These are phyloP conservation scores for Coptotermes formosanus DNA, from an alignment of 1,140 invertebrate genomes.

Conservation along the genomic window DNA sequence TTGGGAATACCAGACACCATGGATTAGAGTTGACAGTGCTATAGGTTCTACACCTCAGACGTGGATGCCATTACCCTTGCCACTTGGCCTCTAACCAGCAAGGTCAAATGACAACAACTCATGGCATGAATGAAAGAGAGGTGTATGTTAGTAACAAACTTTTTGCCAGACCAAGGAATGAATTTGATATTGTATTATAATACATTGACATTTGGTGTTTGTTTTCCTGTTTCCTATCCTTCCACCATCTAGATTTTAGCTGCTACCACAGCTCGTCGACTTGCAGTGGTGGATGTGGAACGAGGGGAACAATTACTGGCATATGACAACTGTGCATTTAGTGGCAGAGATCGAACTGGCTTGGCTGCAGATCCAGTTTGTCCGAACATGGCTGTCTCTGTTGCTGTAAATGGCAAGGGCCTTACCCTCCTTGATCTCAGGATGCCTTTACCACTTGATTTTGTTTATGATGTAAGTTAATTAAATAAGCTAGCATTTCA, in stretches of 20 bases:
- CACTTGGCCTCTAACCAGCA: too few species aligned
- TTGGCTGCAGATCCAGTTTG: conserved; percentile 51
- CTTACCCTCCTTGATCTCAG: conserved; percentile 53
- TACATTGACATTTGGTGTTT: too few species aligned
- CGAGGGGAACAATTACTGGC: conserved; percentile 51
- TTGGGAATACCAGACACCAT: too few species aligned
- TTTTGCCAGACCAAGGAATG: too few species aligned
- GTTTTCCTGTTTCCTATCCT: not conserved
- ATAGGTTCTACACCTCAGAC: too few species aligned
- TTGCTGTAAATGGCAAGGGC: conserved; percentile 53
- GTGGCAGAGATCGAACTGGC: conserved; percentile 51
- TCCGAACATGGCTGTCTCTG: conserved; percentile 53
- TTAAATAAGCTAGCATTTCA: not conserved
- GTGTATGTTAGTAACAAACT: too few species aligned
- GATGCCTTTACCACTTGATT: conserved; percentile 54
- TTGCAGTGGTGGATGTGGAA: conserved; percentile 54
- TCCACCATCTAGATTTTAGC: conserved; percentile 48
- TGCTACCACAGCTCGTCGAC: conserved; percentile 49
- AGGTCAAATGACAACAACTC: too few species aligned
- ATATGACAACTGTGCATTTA: conserved; percentile 55
- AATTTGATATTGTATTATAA: too few species aligned
- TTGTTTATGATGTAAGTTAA: conserved; percentile 52
- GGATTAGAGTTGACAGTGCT: too few species aligned
- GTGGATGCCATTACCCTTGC: too few species aligned
- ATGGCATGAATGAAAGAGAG: too few species aligned